A percentile compares a stretch with the other conserved stretches of the same genome.
phyloP scores from a whole-genome alignment of 2,113 vertebrate species.

The Lepisosteus oculatus region DNA sequence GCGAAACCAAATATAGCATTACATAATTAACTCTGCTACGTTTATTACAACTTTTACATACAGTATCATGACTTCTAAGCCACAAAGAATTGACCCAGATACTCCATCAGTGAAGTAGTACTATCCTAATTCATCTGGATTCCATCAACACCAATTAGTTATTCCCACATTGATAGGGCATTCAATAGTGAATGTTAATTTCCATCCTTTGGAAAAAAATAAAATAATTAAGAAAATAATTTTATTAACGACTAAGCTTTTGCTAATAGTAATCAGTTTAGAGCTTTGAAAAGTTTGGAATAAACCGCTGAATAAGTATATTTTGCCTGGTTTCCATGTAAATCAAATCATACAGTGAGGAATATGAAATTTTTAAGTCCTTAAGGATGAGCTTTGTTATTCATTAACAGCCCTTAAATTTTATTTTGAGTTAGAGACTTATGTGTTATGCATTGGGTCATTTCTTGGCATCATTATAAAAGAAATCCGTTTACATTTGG shows the following conservation, averaged over 20 bases:
- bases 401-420: conserved; percentile 42
- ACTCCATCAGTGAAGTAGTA: conserved; percentile 43
- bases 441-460: conserved; percentile 52
- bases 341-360: conserved; percentile 44
- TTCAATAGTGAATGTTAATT: conserved; percentile 57
- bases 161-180: conserved; percentile 33
- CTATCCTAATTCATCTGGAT: conserved; percentile 55
- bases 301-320: conserved; percentile 38
- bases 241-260: conserved; percentile 46
- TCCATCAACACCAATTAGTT: conserved; percentile 57
- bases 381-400: conserved; percentile 29
- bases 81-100: conserved; percentile 28
- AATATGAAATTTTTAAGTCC: conserved; percentile 10
- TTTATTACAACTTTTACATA: conserved; percentile 19
- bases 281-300: conserved; percentile 37
- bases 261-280: conserved; percentile 50
- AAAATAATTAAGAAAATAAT: conserved; percentile 57
- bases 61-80: conserved; percentile 28
- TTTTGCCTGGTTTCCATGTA: conserved; percentile 26
- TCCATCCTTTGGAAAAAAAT: conserved; percentile 39
- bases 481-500: conserved; percentile 61
- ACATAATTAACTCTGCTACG: conserved; percentile 2
- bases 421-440: conserved; percentile 40
- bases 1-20: conserved; percentile 2
- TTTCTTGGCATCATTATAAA: conserved; percentile 60